A percentile compares a stretch with the other conserved stretches of the same genome.
Conservation (phyloP, 2,113 vertebrate species). For the Suncus etruscus region DNA sequence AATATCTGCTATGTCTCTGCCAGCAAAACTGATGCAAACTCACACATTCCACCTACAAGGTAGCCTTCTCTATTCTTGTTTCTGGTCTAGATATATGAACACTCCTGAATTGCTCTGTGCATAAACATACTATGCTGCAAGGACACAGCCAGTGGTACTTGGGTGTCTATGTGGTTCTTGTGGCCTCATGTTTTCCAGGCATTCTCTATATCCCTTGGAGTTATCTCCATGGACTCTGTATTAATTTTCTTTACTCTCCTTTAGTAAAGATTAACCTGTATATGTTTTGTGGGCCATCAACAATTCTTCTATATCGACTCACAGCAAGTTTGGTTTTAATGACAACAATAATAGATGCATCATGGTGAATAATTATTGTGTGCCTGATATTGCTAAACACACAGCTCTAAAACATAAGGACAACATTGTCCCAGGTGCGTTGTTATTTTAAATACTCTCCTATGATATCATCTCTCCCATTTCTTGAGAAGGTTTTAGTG, state of each 20-base stretch:
- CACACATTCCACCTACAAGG: too few species aligned
- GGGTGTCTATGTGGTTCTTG: too few species aligned
- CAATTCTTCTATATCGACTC: neutral
- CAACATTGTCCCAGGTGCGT: neutral
- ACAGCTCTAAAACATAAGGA: neutral
- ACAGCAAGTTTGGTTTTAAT: neutral
- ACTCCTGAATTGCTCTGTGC: too few species aligned
- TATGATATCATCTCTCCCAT: conserved; percentile 38
- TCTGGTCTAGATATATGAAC: too few species aligned
- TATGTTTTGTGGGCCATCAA: neutral
- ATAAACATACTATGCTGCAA: too few species aligned
- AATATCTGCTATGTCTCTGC: too few species aligned
- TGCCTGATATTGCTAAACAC: neutral
- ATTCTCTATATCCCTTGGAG: too few species aligned
- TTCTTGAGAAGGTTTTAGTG: conserved; percentile 62
- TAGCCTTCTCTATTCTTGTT: too few species aligned
- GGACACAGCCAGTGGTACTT: too few species aligned
- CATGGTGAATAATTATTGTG: neutral
- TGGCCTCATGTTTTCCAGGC: too few species aligned
- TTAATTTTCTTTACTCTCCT: neutral
- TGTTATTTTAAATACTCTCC: conserved; percentile 56
- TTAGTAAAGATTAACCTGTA: neutral
- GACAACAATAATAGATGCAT: neutral
- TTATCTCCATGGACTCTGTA: too few species aligned
- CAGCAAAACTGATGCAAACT: too few species aligned